These are phyloP conservation scores for Pterocles burchelli DNA, from an alignment of 2,113 vertebrate species.

Conservation along the genomic window DNA sequence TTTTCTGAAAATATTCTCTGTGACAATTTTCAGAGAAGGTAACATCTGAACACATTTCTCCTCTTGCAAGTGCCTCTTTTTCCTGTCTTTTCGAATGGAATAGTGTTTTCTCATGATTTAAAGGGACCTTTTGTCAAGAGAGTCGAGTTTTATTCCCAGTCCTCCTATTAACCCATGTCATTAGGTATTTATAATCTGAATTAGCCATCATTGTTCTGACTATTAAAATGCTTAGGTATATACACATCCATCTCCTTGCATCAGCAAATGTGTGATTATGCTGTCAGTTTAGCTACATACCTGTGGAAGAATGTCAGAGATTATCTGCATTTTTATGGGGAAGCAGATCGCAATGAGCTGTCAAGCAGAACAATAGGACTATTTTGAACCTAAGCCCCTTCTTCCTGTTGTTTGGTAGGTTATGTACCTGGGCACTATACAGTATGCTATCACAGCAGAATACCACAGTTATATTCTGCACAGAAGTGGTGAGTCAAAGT, in stretches of 20 bases:
- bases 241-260: background rate
- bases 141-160: fast-evolving
- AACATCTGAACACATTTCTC: background rate
- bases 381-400: background rate
- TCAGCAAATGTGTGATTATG: background rate
- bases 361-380: background rate
- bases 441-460: background rate
- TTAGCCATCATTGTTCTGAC: background rate
- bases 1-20: background rate
- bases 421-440: background rate
- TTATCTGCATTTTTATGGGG: background rate
- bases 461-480: background rate
- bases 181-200: background rate
- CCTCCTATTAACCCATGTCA: background rate
- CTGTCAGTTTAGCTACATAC: background rate
- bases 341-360: background rate
- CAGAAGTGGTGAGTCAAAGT: background rate
- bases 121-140: background rate
- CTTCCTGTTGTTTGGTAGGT: background rate
- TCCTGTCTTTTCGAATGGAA: background rate
- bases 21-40: background rate
- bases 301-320: background rate
- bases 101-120: background rate
- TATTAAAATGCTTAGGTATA: background rate
- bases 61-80: background rate